Conservation (phyloP, 2,113 vertebrate species). For the Gasterosteus nipponicus region DNA sequence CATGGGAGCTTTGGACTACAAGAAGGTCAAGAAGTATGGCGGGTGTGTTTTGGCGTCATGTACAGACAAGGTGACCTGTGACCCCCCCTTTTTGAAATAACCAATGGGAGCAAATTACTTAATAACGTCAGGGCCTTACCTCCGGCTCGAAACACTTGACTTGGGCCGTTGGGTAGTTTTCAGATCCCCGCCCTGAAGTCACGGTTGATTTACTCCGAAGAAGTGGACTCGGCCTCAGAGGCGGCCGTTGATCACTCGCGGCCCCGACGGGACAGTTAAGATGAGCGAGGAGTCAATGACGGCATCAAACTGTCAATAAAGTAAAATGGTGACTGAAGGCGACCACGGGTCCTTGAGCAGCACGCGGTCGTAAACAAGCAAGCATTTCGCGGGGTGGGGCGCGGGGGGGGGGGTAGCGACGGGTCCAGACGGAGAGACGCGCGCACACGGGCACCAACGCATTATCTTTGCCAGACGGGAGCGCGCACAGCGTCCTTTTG, state of each 20-base stretch:
- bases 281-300: neutral
- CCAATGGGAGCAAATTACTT: slow-evolving; percentile 35
- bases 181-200: too few species aligned
- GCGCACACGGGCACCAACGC: neutral
- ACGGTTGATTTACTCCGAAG: neutral
- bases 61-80: neutral
- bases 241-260: neutral
- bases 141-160: slow-evolving; percentile 1
- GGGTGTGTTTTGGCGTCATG: neutral
- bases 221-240: neutral
- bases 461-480: neutral
- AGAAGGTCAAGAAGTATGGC: slow-evolving; percentile 9
- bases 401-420: too few species aligned
- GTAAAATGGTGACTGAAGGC: neutral
- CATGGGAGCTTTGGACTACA: neutral
- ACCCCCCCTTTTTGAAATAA: neutral
- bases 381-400: neutral
- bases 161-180: too few species aligned
- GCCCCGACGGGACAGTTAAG: neutral
- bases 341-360: neutral
- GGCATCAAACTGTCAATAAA: neutral
- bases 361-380: neutral
- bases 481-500: neutral
- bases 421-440: neutral
- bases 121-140: slow-evolving; percentile 39